Evolutionary conservation across 2,113 vertebrate genomes (phyloP).

Genomic region (Geothlypis trichas): DNA sequence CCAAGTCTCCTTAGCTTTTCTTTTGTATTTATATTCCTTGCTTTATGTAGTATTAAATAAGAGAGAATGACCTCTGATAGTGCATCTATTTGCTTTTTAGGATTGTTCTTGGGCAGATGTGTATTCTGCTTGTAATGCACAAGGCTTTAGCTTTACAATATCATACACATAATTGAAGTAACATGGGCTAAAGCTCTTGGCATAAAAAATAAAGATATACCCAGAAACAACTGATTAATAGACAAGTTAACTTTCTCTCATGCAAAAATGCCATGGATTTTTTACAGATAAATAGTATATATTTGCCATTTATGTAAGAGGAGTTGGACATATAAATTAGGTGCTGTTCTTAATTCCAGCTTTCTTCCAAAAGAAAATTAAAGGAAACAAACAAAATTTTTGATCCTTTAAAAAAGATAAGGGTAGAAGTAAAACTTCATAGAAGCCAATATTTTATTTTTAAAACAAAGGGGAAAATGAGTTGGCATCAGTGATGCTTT

Average conservation of each 20-base stretch:
- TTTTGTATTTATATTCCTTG: constrained; percentile 19
- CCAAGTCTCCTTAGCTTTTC: not conserved
- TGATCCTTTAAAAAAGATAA: constrained; percentile 12
- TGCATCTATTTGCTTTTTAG: not conserved
- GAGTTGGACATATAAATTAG: not conserved
- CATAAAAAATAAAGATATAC: not conserved
- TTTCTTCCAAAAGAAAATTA: constrained; percentile 20
- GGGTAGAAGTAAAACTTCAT: constrained; percentile 13
- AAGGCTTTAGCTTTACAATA: not conserved
- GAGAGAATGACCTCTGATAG: not conserved
- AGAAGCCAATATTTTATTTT: constrained; percentile 51
- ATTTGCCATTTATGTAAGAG: not conserved
- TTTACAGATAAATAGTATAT: not conserved
- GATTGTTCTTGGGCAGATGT: not conserved
- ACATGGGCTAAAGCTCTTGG: not conserved
- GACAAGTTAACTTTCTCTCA: not conserved
- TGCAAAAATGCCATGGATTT: not conserved
- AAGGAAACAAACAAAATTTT: not conserved
- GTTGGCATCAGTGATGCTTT: constrained; percentile 51
- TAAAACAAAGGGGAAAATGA: constrained; percentile 41
- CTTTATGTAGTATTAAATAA: not conserved
- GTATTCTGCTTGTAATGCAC: not conserved
- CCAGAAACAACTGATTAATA: constrained; percentile 21
- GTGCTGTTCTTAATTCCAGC: not conserved
- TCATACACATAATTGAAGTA: not conserved